phyloP scores from a whole-genome alignment of 1,140 invertebrate species.

The Cryptotermes secundus region DNA sequence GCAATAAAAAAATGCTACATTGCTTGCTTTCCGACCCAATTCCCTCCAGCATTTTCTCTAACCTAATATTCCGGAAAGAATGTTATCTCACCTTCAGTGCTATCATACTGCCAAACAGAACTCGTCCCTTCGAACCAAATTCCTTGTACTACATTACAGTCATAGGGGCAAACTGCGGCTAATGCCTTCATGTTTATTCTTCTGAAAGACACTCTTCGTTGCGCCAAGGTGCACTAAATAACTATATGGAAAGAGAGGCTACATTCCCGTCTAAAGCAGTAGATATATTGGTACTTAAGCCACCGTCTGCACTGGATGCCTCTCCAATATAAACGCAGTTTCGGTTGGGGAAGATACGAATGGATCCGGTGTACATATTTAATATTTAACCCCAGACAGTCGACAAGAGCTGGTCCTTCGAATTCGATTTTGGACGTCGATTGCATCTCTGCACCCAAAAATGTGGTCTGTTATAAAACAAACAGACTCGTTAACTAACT shows the following conservation, averaged over 20 bases:
- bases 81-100: background rate
- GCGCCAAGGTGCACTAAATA: background rate
- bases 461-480: too few relatives aligned
- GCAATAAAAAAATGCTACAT: too few relatives aligned
- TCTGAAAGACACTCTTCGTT: background rate
- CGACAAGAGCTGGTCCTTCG: too few relatives aligned
- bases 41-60: background rate
- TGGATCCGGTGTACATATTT: too few relatives aligned
- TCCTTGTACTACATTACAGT: background rate
- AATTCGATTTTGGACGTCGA: too few relatives aligned
- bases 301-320: too few relatives aligned
- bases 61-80: background rate
- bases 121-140: background rate
- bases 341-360: too few relatives aligned
- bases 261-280: background rate
- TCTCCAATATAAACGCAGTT: too few relatives aligned
- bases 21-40: background rate
- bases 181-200: background rate
- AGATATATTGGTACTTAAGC: too few relatives aligned
- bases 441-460: too few relatives aligned
- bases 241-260: background rate
- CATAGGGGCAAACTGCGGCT: background rate
- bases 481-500: too few relatives aligned
- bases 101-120: background rate
- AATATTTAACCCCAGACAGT: too few relatives aligned